phyloP scores from a whole-genome alignment of 2,888 invertebrate genomes.

The Autographa pulchrina region DNA sequence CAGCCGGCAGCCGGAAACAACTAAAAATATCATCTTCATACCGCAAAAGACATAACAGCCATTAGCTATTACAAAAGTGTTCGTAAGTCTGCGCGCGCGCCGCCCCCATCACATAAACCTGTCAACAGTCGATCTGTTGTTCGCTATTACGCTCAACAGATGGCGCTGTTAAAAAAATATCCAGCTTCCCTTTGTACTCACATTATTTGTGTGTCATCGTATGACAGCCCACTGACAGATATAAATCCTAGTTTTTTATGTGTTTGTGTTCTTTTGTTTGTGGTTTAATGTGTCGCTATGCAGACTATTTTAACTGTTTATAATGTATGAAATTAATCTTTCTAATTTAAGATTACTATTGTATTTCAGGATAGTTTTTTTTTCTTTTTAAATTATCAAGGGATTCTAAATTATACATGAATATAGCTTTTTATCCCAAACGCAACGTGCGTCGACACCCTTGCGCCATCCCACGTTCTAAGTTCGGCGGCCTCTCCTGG shows the following conservation, averaged over 20 bases:
- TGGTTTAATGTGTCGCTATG: slow-evolving; percentile 23
- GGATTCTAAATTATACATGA: too few species aligned
- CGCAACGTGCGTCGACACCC: too few species aligned
- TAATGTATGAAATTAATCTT: too few species aligned
- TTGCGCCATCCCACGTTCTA: too few species aligned
- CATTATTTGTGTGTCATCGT: slow-evolving; percentile 57
- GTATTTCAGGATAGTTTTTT: too few species aligned
- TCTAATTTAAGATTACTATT: too few species aligned
- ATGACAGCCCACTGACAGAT: slow-evolving; percentile 56
- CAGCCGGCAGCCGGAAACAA: neutral
- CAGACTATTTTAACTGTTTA: neutral
- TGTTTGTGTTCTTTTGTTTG: slow-evolving; percentile 36
- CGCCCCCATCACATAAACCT: slow-evolving; percentile 69
- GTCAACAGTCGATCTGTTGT: slow-evolving; percentile 76
- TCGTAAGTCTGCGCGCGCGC: slow-evolving; percentile 55
- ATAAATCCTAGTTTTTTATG: slow-evolving; percentile 54
- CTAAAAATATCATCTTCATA: slow-evolving; percentile 23
- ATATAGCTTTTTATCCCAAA: too few species aligned
- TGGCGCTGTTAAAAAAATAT: slow-evolving; percentile 60
- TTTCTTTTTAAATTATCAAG: too few species aligned
- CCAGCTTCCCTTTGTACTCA: slow-evolving; percentile 55
- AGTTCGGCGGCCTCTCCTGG: too few species aligned
- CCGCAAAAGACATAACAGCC: slow-evolving; percentile 41
- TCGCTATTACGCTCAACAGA: slow-evolving; percentile 61
- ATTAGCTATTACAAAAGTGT: slow-evolving; percentile 51